A percentile compares a stretch with the other conserved stretches of the same genome.
Conservation (phyloP, 2,113 vertebrate genomes). For the Ammodytes marinus region DNA sequence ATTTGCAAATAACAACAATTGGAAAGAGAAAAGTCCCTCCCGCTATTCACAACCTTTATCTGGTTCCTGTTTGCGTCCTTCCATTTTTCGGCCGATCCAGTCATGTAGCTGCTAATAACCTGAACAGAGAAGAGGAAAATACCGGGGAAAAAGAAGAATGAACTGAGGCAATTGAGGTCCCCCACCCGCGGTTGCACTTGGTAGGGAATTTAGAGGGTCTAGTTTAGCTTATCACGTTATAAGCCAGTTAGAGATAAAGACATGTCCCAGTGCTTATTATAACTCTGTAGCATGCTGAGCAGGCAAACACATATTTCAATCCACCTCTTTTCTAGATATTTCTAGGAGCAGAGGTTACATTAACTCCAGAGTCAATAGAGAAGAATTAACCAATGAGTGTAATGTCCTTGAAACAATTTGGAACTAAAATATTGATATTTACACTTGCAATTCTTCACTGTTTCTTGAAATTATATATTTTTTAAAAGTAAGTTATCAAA, state of each 20-base stretch:
- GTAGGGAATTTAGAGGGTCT: slow-evolving; percentile 89
- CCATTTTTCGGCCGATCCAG: slow-evolving; percentile 89
- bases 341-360: slow-evolving; percentile 61
- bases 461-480: slow-evolving; percentile 10
- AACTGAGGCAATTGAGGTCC: slow-evolving; percentile 94
- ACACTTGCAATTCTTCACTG: not conserved
- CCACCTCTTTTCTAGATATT: slow-evolving; percentile 55
- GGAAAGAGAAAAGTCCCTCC: slow-evolving; percentile 86
- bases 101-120: slow-evolving; percentile 94
- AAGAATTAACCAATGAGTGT: slow-evolving; percentile 61
- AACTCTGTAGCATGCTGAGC: slow-evolving; percentile 84
- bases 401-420: slow-evolving; percentile 57
- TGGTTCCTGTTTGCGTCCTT: slow-evolving; percentile 80
- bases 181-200: slow-evolving; percentile 91
- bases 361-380: slow-evolving; percentile 69
- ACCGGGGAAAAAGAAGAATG: slow-evolving; percentile 83
- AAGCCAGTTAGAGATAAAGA: slow-evolving; percentile 95
- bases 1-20: slow-evolving; percentile 94
- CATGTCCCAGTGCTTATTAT: slow-evolving; percentile 91
- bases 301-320: slow-evolving; percentile 79
- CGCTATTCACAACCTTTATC: slow-evolving; percentile 86
- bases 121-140: slow-evolving; percentile 90
- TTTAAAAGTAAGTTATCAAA: slow-evolving; percentile 14
- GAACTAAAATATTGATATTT: slow-evolving; percentile 38
- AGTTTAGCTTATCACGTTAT: slow-evolving; percentile 97